Evolutionary conservation across 23 tunicate species (phyloP).

Genomic region (Trididemnum miniatum): DNA sequence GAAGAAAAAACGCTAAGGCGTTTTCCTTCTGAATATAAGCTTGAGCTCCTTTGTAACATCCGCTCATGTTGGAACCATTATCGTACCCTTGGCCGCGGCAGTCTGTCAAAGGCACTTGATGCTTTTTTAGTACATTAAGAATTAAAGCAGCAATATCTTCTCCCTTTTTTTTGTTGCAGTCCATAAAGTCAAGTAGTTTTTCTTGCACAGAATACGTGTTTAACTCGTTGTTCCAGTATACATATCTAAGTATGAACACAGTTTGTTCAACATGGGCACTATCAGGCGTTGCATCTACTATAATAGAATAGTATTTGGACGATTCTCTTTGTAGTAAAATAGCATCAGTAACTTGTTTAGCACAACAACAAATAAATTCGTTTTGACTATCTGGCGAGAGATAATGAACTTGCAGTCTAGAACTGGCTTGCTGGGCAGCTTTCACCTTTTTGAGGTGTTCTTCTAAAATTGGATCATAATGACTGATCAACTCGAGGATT

Average conservation of each 20-base stretch:
- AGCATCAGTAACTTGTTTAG: background rate
- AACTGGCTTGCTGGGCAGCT: background rate
- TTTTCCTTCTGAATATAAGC: background rate
- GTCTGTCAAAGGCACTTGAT: background rate
- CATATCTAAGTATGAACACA: background rate
- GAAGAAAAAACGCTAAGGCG: background rate
- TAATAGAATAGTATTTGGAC: background rate
- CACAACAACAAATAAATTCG: background rate
- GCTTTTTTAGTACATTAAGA: background rate
- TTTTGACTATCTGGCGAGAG: background rate
- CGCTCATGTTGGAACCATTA: background rate
- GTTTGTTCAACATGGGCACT: background rate
- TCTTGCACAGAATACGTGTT: background rate
- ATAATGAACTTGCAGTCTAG: background rate
- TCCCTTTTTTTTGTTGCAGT: background rate
- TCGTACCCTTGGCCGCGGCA: conserved; percentile 7
- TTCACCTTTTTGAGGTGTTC: background rate
- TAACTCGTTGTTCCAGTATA: background rate
- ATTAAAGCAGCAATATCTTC: background rate
- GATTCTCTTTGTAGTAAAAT: background rate
- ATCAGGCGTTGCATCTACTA: background rate
- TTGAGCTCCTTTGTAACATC: background rate
- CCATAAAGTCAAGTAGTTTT: background rate
- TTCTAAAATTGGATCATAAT: background rate
- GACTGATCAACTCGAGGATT: background rate